Base-by-base conservation (phyloP, 2,113 vertebrate genomes). In the Desmodus rotundus region DNA sequence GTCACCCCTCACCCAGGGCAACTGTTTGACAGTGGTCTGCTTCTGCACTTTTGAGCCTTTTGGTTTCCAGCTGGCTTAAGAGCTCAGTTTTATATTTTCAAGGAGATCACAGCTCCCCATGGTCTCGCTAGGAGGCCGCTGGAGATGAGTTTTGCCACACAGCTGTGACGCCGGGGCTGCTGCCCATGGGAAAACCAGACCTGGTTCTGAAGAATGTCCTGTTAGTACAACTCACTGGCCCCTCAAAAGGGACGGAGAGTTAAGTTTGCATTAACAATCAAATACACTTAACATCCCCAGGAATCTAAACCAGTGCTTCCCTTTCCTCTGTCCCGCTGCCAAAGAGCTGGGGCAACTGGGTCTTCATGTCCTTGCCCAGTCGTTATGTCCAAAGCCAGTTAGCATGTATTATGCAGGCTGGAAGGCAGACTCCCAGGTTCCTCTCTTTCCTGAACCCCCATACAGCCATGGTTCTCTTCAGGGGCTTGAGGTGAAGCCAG, bases 71-170 rank as follows among this genome's bases (percentile, higher is more conserved):
- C 24, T 3, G 0, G 68, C 56, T 73, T 85, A 38, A 81, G 83
- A 22, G 28, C 26, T 16, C 43, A 22, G 47, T 28, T 97, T 77
- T 73, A 16, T 77, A 14, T 87, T 97, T 97, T 84, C 85, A 90
- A 54, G 5, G 20, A 6, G 33, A 94, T 74, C 1, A 31, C 36
- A 76, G 26, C 93, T 93, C 89, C 38, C 68, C 11, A 2, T 16
- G 56, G n/a, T 97, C 92, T 56, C 19, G 36, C 54, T 10, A 67
- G 88, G 86, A 54, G 84, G 17, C 89, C 38, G 12, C n/a, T 84
- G 8, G 1, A 12, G 63, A 70, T 15, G 45, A 45, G 74, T 41
- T 67, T 63, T 36, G 20, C 45, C 43, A n/a, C 9, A 16, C 3
- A 19, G 43, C 38, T 17, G 1, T 52, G 74, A 72, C 28, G 10